These are phyloP conservation scores for Ceuthmochares aereus DNA, from an alignment of 2,113 vertebrate genomes.

Conservation along the genomic window DNA sequence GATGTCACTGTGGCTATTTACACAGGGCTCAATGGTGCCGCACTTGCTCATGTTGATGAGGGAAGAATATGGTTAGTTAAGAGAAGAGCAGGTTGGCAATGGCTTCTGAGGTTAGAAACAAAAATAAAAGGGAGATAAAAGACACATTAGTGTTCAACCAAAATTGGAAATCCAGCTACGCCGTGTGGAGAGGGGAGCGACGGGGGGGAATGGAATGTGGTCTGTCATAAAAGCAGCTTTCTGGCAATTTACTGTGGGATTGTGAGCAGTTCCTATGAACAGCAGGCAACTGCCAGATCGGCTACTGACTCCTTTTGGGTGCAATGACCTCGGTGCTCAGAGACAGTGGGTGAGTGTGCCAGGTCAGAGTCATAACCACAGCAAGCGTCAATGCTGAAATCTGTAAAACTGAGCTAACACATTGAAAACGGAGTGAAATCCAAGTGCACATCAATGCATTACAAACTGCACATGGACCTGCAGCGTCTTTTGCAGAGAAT, in stretches of 20 bases:
- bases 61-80: slow-evolving; percentile 68
- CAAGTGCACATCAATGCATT: fast-evolving
- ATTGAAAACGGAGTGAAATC: background rate
- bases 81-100: slow-evolving; percentile 61
- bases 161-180: slow-evolving; percentile 63
- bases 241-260: slow-evolving; percentile 49
- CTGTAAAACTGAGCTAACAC: background rate
- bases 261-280: background rate
- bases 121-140: slow-evolving; percentile 58
- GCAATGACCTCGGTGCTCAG: background rate
- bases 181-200: background rate
- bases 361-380: background rate
- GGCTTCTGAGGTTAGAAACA: slow-evolving; percentile 56
- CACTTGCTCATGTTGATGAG: slow-evolving; percentile 58
- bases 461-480: background rate
- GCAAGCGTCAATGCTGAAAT: background rate
- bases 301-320: slow-evolving; percentile 1
- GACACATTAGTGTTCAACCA: slow-evolving; percentile 36
- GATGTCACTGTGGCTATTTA: slow-evolving; percentile 65
- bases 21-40: slow-evolving; percentile 29
- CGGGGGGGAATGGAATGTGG: slow-evolving; percentile 56
- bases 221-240: slow-evolving; percentile 35
- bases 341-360: background rate
- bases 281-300: slow-evolving; percentile 40
- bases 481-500: background rate